Base-by-base conservation (phyloP, 2,888 invertebrate species). In the Orthosia cruda region DNA sequence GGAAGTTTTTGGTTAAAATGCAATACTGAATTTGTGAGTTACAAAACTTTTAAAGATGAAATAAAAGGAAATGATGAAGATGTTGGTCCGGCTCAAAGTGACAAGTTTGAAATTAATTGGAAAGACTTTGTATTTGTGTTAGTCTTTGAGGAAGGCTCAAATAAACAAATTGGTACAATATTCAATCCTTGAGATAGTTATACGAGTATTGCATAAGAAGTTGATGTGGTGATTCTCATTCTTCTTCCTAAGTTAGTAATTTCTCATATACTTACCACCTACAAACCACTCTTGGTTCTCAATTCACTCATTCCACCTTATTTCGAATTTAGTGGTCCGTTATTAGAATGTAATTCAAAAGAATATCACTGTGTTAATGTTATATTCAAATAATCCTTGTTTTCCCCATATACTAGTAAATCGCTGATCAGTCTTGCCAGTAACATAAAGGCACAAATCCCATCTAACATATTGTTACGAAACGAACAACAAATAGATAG, bases 391-490 rank as follows among this genome's bases (percentile, higher is more conserved):
- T 40, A n/a, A 5, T n/a, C 11, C 13, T 61, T 15, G 13, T 20
- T 58, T 50, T 59, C 15, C 20, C 15, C 15, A 13, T 9, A 23
- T 58, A 23, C 11, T 4, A 1, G 18, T 55, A 66, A 4, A 67
- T 59, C 26, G 20, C 26, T 52, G 55, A 61, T n/a, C 45, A 49
- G 45, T 55, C 52, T 71, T 23, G 18, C 13, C 26, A 32, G 26
- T 32, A 55, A 68, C 67, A 82, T 64, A 68, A 59, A 68, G 63
- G 47, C 63, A 23, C 32, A 32, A n/a, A 67, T 62, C 13, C 64
- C 15, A 62, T 80, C 40, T 68, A 61, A 77, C 63, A 57, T 55
- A 62, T 15, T 74, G 63, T 74, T 77, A 70, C 74, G 57, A 76
- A 69, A 74, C 32, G 47, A 76, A 75, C 66, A 57, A 63, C 52